Evolutionary conservation across 2,797 vertebrate genomes (phyloP), one percentile per base, ranked within the genome.

Genomic region (Acrocephalus scirpaceus): DNA sequence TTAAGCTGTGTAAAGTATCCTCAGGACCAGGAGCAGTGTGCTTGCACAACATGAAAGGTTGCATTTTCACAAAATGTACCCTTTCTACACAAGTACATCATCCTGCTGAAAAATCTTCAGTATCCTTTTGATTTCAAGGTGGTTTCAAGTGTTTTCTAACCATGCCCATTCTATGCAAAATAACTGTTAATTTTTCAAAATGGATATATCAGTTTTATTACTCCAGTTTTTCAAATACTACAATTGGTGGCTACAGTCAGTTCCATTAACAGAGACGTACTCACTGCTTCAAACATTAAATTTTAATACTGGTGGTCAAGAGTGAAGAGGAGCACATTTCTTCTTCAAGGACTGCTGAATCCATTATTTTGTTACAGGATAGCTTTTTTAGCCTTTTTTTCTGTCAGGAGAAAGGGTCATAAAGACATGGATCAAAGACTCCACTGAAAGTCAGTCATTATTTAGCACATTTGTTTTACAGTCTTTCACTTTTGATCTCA

Each of bases 401-500:
- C 36, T 62, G 4, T 82, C 86, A 83, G 14, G 58, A 80, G 53
- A 69, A 72, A 58, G 29, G 48, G 36, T 73, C 88, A 69, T 95
- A 83, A 95, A 88, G 79, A 48, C 54, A 45, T n/a, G 51, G 54
- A 86, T 92, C 69, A 91, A 80, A 86, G 58, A 38, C 56, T 60
- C 58, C 64, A 21, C 36, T 92, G 84, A 79, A 86, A 87, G 85
- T 79, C 53, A 71, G 30, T 69, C 40, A 38, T 88, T 94, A 69
- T 88, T 96, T 92, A 78, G 69, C 54, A 77, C 62, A 29, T 90
- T 90, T 92, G 11, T 77, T 88, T 53, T 57, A 66, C 20, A 78
- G 30, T 23, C 73, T 86, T 90, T 92, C 56, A 81, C 48, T 75
- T 95, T 78, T 91, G 48, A 88, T 93, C 76, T 91, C 54, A 70